A percentile compares a stretch with the other conserved stretches of the same genome.
Conservation (phyloP, 2,113 vertebrate genomes). For the Antechinus stuartii region DNA sequence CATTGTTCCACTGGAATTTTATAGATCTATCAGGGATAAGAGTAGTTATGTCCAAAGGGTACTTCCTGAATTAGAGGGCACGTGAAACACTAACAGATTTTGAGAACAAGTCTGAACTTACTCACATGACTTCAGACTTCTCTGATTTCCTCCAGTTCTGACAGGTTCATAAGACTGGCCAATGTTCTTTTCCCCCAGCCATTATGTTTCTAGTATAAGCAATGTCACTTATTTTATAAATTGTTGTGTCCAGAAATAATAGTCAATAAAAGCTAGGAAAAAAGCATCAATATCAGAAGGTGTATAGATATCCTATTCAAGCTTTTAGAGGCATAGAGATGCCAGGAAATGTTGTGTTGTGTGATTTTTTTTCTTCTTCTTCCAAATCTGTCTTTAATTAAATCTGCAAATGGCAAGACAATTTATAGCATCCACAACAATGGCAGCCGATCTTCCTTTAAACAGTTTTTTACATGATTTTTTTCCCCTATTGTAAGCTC, state of each 20-base stretch:
- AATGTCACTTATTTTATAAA: not conserved
- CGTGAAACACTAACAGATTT: not conserved
- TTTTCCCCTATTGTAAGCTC: constrained; percentile 24
- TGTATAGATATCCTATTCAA: constrained; percentile 35
- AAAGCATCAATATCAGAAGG: constrained; percentile 5
- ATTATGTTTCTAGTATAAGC: constrained; percentile 7
- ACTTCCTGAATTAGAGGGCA: not conserved
- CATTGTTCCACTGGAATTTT: not conserved
- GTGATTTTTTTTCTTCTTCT: constrained; percentile 10
- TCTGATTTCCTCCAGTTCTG: not conserved
- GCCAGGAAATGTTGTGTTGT: not conserved
- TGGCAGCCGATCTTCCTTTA: constrained; percentile 17
- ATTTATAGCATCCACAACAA: constrained; percentile 43
- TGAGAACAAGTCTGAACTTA: not conserved
- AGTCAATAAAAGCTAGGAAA: constrained; percentile 18
- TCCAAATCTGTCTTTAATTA: constrained; percentile 37
- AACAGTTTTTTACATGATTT: constrained; percentile 41
- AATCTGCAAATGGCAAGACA: constrained; percentile 26
- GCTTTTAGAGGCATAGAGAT: constrained; percentile 17
- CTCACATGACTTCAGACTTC: not conserved
- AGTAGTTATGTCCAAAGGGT: not conserved
- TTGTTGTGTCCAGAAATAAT: constrained; percentile 35
- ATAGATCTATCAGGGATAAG: not conserved
- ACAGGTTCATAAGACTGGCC: constrained; percentile 1
- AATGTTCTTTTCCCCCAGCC: not conserved